phyloP scores from a whole-genome alignment of 2,888 invertebrate species.

The Malthinus seriepunctatus region DNA sequence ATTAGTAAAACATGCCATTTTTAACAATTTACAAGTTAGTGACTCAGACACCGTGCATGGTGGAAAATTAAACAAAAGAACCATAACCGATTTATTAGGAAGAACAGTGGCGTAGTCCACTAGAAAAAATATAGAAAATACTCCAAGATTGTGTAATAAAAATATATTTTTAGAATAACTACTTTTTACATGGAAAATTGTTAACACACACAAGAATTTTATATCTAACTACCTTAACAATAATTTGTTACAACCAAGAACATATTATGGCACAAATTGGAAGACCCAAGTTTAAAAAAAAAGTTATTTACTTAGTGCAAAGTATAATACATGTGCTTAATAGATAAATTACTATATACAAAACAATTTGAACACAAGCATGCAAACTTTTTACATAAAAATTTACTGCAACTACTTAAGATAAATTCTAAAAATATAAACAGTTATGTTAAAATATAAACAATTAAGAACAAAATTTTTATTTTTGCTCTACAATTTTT shows the following conservation, averaged over 20 bases:
- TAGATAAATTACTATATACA: constrained; percentile 24
- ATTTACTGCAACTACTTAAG: too few species aligned
- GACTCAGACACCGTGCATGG: too few species aligned
- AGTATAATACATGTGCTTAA: constrained; percentile 27
- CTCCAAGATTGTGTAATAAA: constrained; percentile 11
- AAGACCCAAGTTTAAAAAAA: constrained; percentile 13
- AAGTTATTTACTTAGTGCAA: constrained; percentile 20
- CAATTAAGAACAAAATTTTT: too few species aligned
- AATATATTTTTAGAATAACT: constrained; percentile 20
- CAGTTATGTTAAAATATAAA: too few species aligned
- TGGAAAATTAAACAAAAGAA: too few species aligned
- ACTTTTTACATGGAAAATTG: constrained; percentile 21
- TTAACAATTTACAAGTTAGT: too few species aligned
- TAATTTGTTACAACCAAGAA: constrained; percentile 8
- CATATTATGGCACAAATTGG: constrained; percentile 28
- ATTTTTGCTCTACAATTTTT: too few species aligned
- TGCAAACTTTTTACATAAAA: too few species aligned
- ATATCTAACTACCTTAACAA: constrained; percentile 1
- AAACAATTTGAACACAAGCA: too few species aligned
- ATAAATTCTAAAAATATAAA: too few species aligned
- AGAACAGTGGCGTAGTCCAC: neutral
- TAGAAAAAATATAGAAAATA: constrained; percentile 3
- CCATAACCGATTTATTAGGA: too few species aligned
- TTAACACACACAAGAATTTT: neutral
- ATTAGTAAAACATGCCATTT: too few species aligned